phyloP scores from a whole-genome alignment of 2,113 vertebrate genomes.

The Phrynocephalus versicolor region DNA sequence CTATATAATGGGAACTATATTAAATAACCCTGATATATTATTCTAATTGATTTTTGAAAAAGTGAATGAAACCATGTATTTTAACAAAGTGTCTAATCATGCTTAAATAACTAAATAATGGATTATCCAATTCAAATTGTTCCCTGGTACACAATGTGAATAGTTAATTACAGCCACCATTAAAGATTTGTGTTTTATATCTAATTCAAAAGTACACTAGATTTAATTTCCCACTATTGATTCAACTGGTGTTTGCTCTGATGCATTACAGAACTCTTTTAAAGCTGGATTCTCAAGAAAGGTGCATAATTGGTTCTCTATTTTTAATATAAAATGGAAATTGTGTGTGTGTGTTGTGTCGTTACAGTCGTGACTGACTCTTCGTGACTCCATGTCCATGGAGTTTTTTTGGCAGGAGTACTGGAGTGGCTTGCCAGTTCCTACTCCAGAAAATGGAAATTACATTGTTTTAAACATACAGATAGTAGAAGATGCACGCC shows the following conservation, averaged over 20 bases:
- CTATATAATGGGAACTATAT: too few species aligned
- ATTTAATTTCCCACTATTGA: slow-evolving; percentile 23
- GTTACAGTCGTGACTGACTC: too few species aligned
- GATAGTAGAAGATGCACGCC: background rate
- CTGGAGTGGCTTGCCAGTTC: too few species aligned
- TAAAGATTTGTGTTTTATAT: slow-evolving; percentile 18
- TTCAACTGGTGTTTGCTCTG: background rate
- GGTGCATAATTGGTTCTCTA: background rate
- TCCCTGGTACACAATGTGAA: slow-evolving; percentile 5
- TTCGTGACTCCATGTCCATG: too few species aligned
- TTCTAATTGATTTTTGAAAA: background rate
- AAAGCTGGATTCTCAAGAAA: slow-evolving; percentile 9
- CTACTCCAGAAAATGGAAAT: background rate
- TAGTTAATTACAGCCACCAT: slow-evolving; percentile 26
- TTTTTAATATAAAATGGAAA: background rate
- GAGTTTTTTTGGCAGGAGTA: too few species aligned
- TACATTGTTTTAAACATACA: background rate
- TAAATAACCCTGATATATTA: too few species aligned
- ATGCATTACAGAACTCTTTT: slow-evolving; percentile 4
- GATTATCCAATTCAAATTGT: background rate
- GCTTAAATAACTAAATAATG: slow-evolving; percentile 20
- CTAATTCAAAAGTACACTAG: slow-evolving; percentile 7
- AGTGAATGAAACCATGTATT: background rate
- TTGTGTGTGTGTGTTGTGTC: too few species aligned
- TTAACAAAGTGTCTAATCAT: slow-evolving; percentile 5